A percentile compares a stretch with the other conserved stretches of the same genome.
Evolutionary conservation across 2,888 invertebrate species (phyloP).

Genomic region (Hemaris fuciformis): DNA sequence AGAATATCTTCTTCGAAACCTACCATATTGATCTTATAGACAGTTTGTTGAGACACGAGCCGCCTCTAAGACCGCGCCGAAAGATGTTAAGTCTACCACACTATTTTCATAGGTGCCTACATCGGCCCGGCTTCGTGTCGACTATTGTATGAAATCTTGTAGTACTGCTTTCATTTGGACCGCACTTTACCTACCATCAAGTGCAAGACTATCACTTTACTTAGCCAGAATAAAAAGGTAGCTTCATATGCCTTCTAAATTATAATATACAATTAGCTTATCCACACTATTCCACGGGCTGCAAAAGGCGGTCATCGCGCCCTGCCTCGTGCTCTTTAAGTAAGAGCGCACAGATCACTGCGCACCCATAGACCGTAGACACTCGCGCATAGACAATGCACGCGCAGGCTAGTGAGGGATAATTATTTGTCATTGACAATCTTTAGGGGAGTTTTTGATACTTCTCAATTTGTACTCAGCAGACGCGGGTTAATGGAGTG

Average conservation of each 20-base stretch:
- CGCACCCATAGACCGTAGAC: constrained; percentile 5
- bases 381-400: constrained; percentile 4
- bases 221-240: no score
- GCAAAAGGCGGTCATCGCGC: constrained; percentile 12
- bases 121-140: no score
- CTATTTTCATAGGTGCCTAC: no score
- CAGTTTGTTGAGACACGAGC: no score
- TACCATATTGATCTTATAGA: no score
- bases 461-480: not conserved
- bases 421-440: constrained; percentile 4
- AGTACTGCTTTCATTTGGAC: no score
- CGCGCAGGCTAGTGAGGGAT: constrained; percentile 1
- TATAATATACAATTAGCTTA: not conserved
- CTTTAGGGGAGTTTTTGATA: constrained; percentile 1
- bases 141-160: no score
- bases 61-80: no score
- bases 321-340: constrained; percentile 8
- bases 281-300: constrained; percentile 11
- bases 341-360: constrained; percentile 9
- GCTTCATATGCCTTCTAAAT: not conserved
- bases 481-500: not conserved
- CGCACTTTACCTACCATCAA: no score
- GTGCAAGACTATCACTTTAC: no score
- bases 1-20: no score
- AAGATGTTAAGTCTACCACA: no score